A percentile compares a stretch with the other conserved stretches of the same genome.
These are phyloP conservation scores for Perccottus glenii DNA, from an alignment of 2,113 vertebrate genomes.

Conservation along the genomic window DNA sequence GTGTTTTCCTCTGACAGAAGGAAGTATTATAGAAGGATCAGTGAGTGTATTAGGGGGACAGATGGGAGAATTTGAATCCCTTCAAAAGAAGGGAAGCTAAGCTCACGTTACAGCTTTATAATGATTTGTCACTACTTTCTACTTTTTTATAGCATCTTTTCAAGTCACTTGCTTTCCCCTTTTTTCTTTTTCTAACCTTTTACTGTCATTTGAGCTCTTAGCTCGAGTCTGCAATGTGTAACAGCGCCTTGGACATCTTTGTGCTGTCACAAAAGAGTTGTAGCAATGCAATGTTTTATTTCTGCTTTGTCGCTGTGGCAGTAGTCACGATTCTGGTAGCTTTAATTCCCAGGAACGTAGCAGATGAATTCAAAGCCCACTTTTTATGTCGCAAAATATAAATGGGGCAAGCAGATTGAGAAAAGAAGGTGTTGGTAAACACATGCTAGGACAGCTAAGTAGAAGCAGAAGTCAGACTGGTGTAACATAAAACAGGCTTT, in stretches of 20 bases:
- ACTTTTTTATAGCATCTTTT: constrained; percentile 28
- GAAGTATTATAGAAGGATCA: constrained; percentile 57
- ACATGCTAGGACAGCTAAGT: background rate
- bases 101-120: constrained; percentile 35
- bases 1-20: constrained; percentile 61
- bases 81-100: constrained; percentile 33
- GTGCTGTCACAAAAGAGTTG: background rate
- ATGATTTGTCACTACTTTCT: constrained; percentile 27
- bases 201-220: constrained; percentile 5
- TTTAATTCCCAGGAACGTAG: constrained; percentile 50
- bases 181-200: constrained; percentile 47
- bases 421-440: background rate
- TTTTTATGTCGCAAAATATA: constrained; percentile 35
- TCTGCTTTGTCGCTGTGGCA: constrained; percentile 22
- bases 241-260: background rate
- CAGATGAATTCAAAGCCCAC: constrained; percentile 43
- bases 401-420: constrained; percentile 16
- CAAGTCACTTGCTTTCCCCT: constrained; percentile 22
- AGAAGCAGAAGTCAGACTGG: constrained; percentile 7
- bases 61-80: constrained; percentile 65
- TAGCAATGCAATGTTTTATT: constrained; percentile 20
- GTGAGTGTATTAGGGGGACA: constrained; percentile 54
- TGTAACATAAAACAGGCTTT: constrained; percentile 17
- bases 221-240: constrained; percentile 5
- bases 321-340: constrained; percentile 59